Evolutionary conservation across 2,888 invertebrate genomes (phyloP), one percentile per base, ranked within the genome.

Genomic region (Hypomecis punctinalis): DNA sequence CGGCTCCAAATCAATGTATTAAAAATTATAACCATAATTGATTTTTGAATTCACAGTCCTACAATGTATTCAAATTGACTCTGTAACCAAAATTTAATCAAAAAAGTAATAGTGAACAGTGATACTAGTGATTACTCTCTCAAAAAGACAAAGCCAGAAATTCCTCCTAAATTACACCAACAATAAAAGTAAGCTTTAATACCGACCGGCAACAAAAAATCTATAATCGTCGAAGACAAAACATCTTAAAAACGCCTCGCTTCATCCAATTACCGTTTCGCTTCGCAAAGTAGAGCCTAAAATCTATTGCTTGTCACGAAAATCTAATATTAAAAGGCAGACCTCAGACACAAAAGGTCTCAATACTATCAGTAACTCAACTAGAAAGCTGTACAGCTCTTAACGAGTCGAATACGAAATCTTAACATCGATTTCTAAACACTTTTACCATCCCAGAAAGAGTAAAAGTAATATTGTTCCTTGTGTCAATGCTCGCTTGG

Each of bases 301-400:
- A 66, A 66, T 61, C 61, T 66, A 66, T 61, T 61, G 49, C 65
- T 66, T 66, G 61, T 66, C 61, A 66, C 48, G 60, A 65, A 61
- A 64, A 61, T 65, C 56, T 65, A 61, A 65, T 65, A 65, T 61
- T 65, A 65, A 65, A 65, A 61, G 61, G 65, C 60, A 60, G 65
- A 57, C 65, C 65, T 64, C 60, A 65, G 60, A 39, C 35, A 59
- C 45, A 63, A 57, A 56, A 55, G 36, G 11, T 36, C 4, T 5
- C n/a, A 13, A 10, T 46, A 39, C 5, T n/a, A 37, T n/a, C 64
- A 59, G 64, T 64, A 60, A 2, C 46, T 40, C 45, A 63, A 52
- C 45, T 62, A 8, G 0, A 35, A 5, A 8, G 11, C 5, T 37
- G 5, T 5, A 5, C 33, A 46, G 23, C 23, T 23, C 23, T 23